A percentile compares a stretch with the other conserved stretches of the same genome.
These are phyloP conservation scores for Acanthurus leucopareius DNA, from an alignment of 2,797 vertebrate genomes.

Conservation along the genomic window DNA sequence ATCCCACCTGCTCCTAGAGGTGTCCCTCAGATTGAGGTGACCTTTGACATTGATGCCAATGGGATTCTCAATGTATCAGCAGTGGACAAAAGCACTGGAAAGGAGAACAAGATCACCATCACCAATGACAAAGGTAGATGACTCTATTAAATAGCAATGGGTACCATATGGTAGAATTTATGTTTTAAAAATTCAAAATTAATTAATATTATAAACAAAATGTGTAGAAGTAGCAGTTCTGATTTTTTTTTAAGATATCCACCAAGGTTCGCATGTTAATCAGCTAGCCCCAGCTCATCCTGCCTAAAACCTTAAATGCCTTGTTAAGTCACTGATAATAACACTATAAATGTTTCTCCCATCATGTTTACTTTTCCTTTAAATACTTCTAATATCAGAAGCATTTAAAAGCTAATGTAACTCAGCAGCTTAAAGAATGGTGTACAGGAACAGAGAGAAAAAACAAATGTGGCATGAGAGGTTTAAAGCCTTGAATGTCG, in stretches of 20 bases:
- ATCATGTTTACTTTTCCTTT: neutral
- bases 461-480: neutral
- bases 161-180: no score
- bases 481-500: neutral
- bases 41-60: constrained; percentile 90
- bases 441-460: neutral
- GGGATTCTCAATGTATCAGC: constrained; percentile 90
- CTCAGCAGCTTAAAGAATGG: neutral
- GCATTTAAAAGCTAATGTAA: neutral
- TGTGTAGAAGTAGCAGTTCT: no score
- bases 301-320: no score
- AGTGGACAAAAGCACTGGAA: constrained; percentile 90
- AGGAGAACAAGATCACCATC: constrained; percentile 91
- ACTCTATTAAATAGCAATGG: neutral
- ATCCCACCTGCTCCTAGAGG: constrained; percentile 89
- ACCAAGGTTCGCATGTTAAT: no score
- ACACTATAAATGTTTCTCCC: no score
- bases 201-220: no score
- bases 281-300: no score
- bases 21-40: constrained; percentile 89
- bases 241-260: no score
- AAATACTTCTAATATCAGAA: constrained; percentile 9
- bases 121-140: constrained; percentile 89
- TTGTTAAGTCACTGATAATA: no score
- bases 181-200: no score